phyloP scores from a whole-genome alignment of 2,888 invertebrate species.

The Caenorhabditis becei region DNA sequence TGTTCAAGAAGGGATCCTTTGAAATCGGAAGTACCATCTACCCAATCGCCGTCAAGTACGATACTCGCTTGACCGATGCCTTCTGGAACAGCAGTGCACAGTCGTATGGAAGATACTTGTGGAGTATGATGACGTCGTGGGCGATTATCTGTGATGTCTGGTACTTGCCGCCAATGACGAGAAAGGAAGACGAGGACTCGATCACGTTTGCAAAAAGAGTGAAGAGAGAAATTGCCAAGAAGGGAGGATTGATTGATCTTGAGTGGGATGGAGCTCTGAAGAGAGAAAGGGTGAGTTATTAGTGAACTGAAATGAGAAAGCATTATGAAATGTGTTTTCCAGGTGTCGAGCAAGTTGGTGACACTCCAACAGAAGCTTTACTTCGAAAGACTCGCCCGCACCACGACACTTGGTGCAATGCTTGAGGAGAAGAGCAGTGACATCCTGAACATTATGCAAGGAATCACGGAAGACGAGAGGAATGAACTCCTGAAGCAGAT shows the following conservation, averaged over 20 bases:
- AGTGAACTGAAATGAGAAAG: background rate
- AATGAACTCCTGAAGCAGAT: constrained; percentile 65
- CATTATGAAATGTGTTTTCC: background rate
- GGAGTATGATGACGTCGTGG: constrained; percentile 98
- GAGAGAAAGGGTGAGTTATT: constrained; percentile 83
- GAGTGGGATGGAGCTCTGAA: constrained; percentile 99
- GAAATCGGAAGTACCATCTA: constrained; percentile 94
- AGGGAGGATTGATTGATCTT: constrained; percentile 92
- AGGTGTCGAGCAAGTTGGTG: constrained; percentile 71
- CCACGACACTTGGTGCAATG: constrained; percentile 64
- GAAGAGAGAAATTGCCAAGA: constrained; percentile 92
- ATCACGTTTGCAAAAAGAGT: constrained; percentile 97
- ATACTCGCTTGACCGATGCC: constrained; percentile 94
- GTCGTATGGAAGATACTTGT: constrained; percentile 85
- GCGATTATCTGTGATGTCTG: constrained; percentile 99
- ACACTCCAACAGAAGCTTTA: constrained; percentile 70
- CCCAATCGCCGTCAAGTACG: constrained; percentile 99
- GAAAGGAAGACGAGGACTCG: constrained; percentile 87
- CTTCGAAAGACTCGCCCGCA: constrained; percentile 68
- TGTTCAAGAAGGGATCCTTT: constrained; percentile 99
- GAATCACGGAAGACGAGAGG: constrained; percentile 67
- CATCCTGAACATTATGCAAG: constrained; percentile 66
- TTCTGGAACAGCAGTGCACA: constrained; percentile 98
- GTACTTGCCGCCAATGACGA: constrained; percentile 96
- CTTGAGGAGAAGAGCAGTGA: constrained; percentile 56